phyloP scores from a whole-genome alignment of 2,888 invertebrate species.

The Cheilosia grossa region DNA sequence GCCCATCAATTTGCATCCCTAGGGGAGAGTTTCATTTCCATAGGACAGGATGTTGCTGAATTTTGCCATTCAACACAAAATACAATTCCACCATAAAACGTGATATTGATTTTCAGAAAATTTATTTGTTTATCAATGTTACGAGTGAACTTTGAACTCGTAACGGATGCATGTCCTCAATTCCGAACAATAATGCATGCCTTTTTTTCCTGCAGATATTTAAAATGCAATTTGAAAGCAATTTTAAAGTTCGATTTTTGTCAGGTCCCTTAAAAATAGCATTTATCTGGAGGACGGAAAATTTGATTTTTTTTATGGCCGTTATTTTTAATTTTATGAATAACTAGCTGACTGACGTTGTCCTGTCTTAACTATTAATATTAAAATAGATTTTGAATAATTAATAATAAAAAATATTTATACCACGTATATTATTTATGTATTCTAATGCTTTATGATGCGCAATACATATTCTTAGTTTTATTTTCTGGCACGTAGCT shows the following conservation, averaged over 20 bases:
- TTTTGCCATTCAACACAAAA: slow-evolving; percentile 50
- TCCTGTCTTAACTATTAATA: too few relatives aligned
- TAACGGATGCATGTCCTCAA: slow-evolving; percentile 42
- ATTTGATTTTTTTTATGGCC: too few relatives aligned
- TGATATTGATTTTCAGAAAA: slow-evolving; percentile 67
- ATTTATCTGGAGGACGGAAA: not conserved
- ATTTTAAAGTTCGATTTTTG: not conserved
- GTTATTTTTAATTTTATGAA: too few relatives aligned
- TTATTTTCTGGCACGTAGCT: too few relatives aligned
- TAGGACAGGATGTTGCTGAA: slow-evolving; percentile 61
- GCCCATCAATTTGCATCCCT: slow-evolving; percentile 54
- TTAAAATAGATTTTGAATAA: too few relatives aligned
- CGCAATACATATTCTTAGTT: too few relatives aligned
- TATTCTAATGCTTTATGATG: too few relatives aligned
- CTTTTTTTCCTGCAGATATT: slow-evolving; percentile 1
- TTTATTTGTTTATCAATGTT: slow-evolving; percentile 64
- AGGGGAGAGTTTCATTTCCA: slow-evolving; percentile 41
- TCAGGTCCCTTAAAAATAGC: not conserved
- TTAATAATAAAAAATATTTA: too few relatives aligned
- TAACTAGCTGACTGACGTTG: too few relatives aligned
- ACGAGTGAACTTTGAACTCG: slow-evolving; percentile 55
- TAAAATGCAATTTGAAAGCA: not conserved
- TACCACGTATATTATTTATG: too few relatives aligned
- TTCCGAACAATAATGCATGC: slow-evolving; percentile 16
- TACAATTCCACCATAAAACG: slow-evolving; percentile 38